Base-by-base conservation (phyloP, 2,888 invertebrate genomes). In the Mesorhabditis spiculigera region DNA sequence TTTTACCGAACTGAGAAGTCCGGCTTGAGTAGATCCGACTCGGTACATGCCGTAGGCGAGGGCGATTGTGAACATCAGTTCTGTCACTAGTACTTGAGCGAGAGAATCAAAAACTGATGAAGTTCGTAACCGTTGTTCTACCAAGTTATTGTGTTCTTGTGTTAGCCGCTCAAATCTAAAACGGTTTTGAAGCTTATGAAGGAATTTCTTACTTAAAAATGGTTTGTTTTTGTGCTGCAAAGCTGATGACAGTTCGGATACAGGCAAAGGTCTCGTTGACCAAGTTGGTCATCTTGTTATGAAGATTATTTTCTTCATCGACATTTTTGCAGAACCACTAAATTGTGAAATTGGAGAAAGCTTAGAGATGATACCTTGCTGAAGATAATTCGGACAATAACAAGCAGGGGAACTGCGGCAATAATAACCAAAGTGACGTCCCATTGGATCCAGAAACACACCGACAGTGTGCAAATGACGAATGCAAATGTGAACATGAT, bases 261-360 rank as follows among this genome's bases (percentile, higher is more conserved):
- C 82, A 81, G 62, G 73, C 77, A 72, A 85, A 85, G 58, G 84
- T 84, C 71, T 84, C 84, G 63, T 72, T 75, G 66, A 85, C 84
- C 63, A 84, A 74, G 74, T 84, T 84, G 4, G 81, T 77, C 67
- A 84, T 82, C 73, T 84, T 84, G 64, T 73, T 76, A 69, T 84
- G 84, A 28, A 84, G 73, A 43, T 74, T 73, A 16, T 74, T 68
- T 67, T 85, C 84, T 50, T 81, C 80, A 67, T 84, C 82, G 70
- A 85, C 70, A 13, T 84, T 84, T 42, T 80, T 78, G 67, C 78
- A 77, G 73, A 85, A 85, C 84, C 84, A 84, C 84, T 84, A 68
- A 72, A 81, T 78, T 28, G 28, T 43, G 2, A 63, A 65, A 73
- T 66, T 28, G 10, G 28, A 45, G n/a, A 69, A 8, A 13, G 43